Conservation (phyloP, 2,888 invertebrate species). For the Hirudinaria manillensis region DNA sequence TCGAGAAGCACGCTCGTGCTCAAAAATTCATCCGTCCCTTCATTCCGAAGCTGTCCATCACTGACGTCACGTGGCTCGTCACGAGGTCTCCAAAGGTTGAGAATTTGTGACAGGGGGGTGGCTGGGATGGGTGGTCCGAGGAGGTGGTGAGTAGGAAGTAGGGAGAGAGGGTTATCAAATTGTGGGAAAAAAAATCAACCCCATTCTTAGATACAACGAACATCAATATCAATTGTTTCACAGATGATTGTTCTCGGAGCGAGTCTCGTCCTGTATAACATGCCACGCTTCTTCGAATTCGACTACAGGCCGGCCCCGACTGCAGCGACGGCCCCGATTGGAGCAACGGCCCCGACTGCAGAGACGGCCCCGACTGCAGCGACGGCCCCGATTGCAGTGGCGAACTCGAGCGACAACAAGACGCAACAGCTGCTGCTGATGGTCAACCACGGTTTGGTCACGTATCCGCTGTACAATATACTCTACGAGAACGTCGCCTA, state of each 20-base stretch:
- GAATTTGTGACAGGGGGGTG: not conserved
- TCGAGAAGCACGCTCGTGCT: no score
- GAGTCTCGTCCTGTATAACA: constrained; percentile 39
- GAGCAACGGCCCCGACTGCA: not conserved
- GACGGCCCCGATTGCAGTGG: not conserved
- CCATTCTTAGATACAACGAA: no score
- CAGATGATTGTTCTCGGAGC: constrained; percentile 35
- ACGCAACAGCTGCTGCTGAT: constrained; percentile 28
- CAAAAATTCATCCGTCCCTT: no score
- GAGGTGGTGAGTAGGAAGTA: not conserved
- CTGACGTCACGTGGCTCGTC: no score
- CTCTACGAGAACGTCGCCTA: constrained; percentile 41
- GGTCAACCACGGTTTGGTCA: constrained; percentile 36
- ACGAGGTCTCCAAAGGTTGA: no score
- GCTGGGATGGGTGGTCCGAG: not conserved
- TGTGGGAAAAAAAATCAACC: no score
- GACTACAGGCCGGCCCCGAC: constrained; percentile 31
- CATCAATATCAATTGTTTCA: not conserved
- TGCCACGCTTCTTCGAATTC: constrained; percentile 41
- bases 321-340: not conserved
- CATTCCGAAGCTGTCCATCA: no score
- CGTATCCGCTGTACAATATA: constrained; percentile 38
- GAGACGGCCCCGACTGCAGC: constrained; percentile 27
- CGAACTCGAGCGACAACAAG: not conserved
- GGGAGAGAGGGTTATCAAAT: not conserved